phyloP scores from a whole-genome alignment of 2,888 invertebrate species.

The Marasmarcha lunaedactyla region DNA sequence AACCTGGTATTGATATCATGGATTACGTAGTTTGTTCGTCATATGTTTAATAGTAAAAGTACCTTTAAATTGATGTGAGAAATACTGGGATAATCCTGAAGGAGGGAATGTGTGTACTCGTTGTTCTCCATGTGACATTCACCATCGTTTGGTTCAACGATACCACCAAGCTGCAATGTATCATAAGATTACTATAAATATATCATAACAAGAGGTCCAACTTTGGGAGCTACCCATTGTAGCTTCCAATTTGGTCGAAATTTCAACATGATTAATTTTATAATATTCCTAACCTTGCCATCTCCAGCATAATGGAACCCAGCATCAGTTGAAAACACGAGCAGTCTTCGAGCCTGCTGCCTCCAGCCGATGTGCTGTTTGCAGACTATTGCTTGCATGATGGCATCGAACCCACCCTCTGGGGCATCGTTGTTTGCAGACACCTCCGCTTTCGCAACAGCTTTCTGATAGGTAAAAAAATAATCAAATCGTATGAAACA shows the following conservation, averaged over 20 bases:
- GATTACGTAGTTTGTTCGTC: too few relatives aligned
- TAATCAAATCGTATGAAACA: too few relatives aligned
- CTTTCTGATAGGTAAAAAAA: too few relatives aligned
- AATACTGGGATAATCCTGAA: constrained; percentile 97
- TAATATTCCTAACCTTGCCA: constrained; percentile 97
- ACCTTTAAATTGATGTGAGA: constrained; percentile 89
- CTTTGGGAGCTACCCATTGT: too few relatives aligned
- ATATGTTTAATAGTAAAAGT: too few relatives aligned
- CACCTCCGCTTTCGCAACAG: constrained; percentile 85
- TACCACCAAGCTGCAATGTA: constrained; percentile 83
- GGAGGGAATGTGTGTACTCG: constrained; percentile 86
- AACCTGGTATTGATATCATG: too few relatives aligned
- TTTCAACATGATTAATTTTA: too few relatives aligned
- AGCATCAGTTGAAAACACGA: constrained; percentile 98
- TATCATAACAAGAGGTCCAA: too few relatives aligned
- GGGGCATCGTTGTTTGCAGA: constrained; percentile 98
- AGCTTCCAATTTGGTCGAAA: too few relatives aligned
- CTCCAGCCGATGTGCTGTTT: constrained; percentile 94
- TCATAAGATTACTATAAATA: constrained; percentile 6
- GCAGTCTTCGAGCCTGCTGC: constrained; percentile 88
- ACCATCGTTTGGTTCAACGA: constrained; percentile 94
- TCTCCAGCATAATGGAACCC: constrained; percentile 99
- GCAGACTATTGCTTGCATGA: constrained; percentile 98
- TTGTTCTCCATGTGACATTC: constrained; percentile 82
- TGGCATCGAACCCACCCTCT: constrained; percentile 99